Evolutionary conservation across 1,140 invertebrate genomes (phyloP).

Genomic region (Lucilia sericata): DNA sequence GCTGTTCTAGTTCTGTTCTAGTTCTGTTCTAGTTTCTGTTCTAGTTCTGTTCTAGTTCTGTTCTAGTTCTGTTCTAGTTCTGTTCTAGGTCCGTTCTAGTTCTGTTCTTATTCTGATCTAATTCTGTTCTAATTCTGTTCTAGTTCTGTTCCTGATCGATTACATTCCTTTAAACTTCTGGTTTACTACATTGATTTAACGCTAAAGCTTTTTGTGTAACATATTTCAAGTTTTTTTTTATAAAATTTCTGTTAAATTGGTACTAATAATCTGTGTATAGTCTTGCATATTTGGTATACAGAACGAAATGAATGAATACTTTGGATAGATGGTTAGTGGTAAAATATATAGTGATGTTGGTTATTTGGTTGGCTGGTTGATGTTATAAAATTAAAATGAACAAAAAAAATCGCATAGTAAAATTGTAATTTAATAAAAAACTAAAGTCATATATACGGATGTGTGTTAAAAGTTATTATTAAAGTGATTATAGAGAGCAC

Average conservation of each 20-base stretch:
- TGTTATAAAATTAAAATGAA: neutral
- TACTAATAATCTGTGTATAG: neutral
- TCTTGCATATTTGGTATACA: neutral
- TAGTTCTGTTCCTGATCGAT: too few species aligned
- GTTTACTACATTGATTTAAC: neutral
- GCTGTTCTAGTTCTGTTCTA: too few species aligned
- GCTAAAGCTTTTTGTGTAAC: neutral
- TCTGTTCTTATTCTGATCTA: too few species aligned
- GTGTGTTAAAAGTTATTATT: conserved; percentile 24
- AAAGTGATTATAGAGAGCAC: conserved; percentile 17
- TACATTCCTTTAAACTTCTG: neutral
- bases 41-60: too few species aligned
- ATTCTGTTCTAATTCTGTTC: too few species aligned
- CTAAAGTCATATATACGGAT: neutral
- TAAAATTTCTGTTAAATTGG: neutral
- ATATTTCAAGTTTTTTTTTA: neutral
- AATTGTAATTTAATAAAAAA: neutral
- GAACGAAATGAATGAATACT: neutral
- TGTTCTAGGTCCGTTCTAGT: too few species aligned
- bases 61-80: too few species aligned
- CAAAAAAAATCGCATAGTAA: neutral
- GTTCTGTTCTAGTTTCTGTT: too few species aligned
- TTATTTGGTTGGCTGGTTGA: neutral
- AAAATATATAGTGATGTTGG: neutral
- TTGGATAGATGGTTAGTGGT: neutral